Evolutionary conservation across 2,113 vertebrate species (phyloP), one percentile per base, ranked within the genome.

Genomic region (Chloropsis cyanopogon): DNA sequence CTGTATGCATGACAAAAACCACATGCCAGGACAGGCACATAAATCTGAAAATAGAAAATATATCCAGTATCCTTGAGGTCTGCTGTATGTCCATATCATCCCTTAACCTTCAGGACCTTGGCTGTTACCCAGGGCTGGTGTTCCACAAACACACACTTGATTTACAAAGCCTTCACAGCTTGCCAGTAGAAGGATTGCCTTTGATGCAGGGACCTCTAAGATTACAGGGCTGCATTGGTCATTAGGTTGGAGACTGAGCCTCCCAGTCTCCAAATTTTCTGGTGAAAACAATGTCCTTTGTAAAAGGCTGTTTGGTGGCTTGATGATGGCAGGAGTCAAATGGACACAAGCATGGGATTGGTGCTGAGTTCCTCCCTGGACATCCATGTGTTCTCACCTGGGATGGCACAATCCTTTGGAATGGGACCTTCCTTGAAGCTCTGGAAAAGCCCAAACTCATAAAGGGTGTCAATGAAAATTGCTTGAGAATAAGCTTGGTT

Each of bases 1-100:
- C 54, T 57, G 81, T 31, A 85, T 7, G 23, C 26, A 10, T 75
- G 91, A 96, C 57, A 56, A 85, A 94, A 96, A 86, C 7, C 95
- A 95, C 91, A n/a, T 64, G 85, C 84, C 53, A 52, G 71, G 47
- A 73, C 60, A 85, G 94, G 85, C 35, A 73, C 24, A 92, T 88
- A 76, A 90, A 86, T 86, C 92, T 82, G 41, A 66, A 83, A 72
- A 88, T 23, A 70, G 84, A 88, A 86, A 75, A 72, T 63, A 63
- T 35, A 82, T 63, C 77, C 80, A 70, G 49, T 80, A 50, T 57
- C 79, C 69, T 81, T 39, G n/a, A 84, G 82, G 50, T 50, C 88
- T 91, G 71, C 56, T 64, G 26, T 24, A 57, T 87, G 86, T 92
- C n/a, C 24, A 54, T 77, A 65, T 76, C 2, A 0, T 88, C 59